Evolutionary conservation across 53 echinoderm and acorn worm species (phyloP), one percentile per base, ranked within the genome.

Genomic region (Antedon mediterranea): DNA sequence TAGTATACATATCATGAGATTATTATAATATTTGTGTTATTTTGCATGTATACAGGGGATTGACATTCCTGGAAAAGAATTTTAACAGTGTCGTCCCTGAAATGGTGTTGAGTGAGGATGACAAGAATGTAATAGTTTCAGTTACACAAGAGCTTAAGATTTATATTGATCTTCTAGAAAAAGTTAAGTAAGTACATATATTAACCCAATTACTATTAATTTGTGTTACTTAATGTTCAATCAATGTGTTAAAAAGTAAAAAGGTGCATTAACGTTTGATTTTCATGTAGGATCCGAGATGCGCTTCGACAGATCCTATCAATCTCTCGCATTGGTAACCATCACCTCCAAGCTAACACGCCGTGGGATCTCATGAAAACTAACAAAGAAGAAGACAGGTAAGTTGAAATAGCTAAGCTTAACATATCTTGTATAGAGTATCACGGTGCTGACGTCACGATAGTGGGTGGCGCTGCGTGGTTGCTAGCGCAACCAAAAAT

Each of bases 331-430:
- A 81, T 92, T 29, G 92, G 97, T 41, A 97, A 97, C 79, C 97
- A 97, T 75, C 89, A 87, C 37, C 90, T 97, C 14, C 97, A 97
- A 75, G 84, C 90, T 78, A 89, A 41, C 43, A 85, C 91, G 70
- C 97, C 97, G 28, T 97, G 97, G 97, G 85, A 92, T 7, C 84
- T 97, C 28, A 84, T 97, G 43, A 97, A 97, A 77, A 92, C 92
- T 31, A 87, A 85, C 26, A 86, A 86, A 31, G 86, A 57, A 3
- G 57, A 86, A 77, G 92, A 92, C 43, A 92, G 82, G 97, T 92
- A 78, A 84, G n/a, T n/a, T n/a, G n/a, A n/a, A n/a, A n/a, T n/a
- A n/a, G n/a, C n/a, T n/a, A n/a, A n/a, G n/a, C n/a, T n/a, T n/a
- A n/a, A n/a, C n/a, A n/a, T n/a, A n/a, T n/a, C n/a, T n/a, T n/a